Evolutionary conservation across 2,888 invertebrate genomes (phyloP), one percentile per base, ranked within the genome.

Genomic region (Megastigmus dorsalis): DNA sequence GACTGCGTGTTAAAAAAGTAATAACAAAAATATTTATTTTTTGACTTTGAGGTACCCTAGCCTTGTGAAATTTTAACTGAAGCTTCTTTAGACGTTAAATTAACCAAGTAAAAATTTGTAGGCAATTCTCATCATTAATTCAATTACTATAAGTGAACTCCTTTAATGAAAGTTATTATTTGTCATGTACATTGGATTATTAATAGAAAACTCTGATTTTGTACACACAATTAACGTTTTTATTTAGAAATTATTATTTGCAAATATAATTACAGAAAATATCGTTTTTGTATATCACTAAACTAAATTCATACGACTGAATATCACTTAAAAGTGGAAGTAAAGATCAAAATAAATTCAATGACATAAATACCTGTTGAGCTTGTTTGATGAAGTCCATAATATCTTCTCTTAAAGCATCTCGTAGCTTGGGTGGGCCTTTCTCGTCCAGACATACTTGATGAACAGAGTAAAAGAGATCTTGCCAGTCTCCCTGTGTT

Each of bases 401-500:
- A 78, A 98, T 97, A 87, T 98, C 97, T 84, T 95, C 95, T 84
- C 95, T 95, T 10, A 99, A 90, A 28, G 96, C 95, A 84, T 96
- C 95, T 83, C 95, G 91, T 50, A 99, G 92, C 88, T 97, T 97
- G 54, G 92, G 91, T 0, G 97, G 94, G 0, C 97, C 97, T 88
- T 97, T 96, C 83, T 98, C 98, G 89, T 99, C 97, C 73, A 98
- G 89, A 88, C 97, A 97, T 13, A 99, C 97, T 75, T 95, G 92
- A 89, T 99, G 98, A 15, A 99, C 97, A 70, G 95, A 93, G 89
- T 96, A 97, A 89, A 99, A 99, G 57, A 99, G 90, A 89, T 97
- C 97, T 87, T 99, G 99, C 99, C 99, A 99, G 91, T 99, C 98
- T 75, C 91, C 91, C 83, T 97, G 95, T 13, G 95, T 94, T 0